phyloP scores from a whole-genome alignment of 2,797 vertebrate genomes.

The Strix occidentalis region DNA sequence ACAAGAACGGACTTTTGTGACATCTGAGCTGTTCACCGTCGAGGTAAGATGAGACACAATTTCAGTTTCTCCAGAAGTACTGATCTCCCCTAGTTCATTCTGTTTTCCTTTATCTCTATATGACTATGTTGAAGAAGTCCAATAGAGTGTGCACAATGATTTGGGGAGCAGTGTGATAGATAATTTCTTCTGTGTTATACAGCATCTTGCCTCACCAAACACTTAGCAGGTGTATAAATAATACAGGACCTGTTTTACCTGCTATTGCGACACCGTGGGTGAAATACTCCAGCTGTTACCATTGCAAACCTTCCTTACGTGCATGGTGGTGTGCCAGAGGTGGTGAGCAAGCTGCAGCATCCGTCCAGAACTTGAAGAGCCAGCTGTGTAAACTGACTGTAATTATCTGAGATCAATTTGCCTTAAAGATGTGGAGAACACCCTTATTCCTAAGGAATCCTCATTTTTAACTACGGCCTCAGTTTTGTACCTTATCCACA shows the following conservation, averaged over 20 bases:
- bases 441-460: neutral
- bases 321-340: neutral
- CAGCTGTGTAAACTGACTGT: neutral
- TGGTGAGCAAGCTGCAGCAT: conserved; percentile 13
- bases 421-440: neutral
- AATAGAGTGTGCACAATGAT: neutral
- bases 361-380: neutral
- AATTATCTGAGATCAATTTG: neutral
- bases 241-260: neutral
- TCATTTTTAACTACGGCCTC: neutral
- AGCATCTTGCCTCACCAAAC: neutral
- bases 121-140: neutral
- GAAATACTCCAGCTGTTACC: neutral
- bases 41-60: conserved; percentile 75
- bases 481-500: neutral
- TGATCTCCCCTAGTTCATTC: neutral
- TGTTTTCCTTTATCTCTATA: neutral
- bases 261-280: neutral
- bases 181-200: neutral
- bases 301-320: neutral
- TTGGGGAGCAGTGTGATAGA: neutral
- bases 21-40: conserved; percentile 83
- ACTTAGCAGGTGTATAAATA: neutral
- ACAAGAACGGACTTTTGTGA: conserved; percentile 82
- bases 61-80: neutral